phyloP scores from a whole-genome alignment of 2,797 vertebrate species.

The Cossypha heuglini region DNA sequence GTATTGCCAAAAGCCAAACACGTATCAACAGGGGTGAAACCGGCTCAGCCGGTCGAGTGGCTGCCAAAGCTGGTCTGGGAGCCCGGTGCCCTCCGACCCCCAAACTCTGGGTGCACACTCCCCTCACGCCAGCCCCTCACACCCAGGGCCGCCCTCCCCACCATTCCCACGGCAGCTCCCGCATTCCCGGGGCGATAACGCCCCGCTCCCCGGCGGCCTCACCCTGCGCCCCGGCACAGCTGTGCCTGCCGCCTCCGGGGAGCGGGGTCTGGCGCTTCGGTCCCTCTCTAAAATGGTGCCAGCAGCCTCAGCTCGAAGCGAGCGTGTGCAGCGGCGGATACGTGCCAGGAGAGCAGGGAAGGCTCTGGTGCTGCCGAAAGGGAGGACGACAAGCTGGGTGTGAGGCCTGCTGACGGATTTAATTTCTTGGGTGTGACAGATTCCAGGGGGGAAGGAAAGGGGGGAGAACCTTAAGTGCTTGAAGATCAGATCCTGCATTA shows the following conservation, averaged over 20 bases:
- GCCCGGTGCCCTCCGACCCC: neutral
- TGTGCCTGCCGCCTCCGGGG: neutral
- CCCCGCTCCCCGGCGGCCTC: too few species aligned
- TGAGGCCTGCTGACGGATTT: neutral
- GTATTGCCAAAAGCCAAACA: neutral
- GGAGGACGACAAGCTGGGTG: neutral
- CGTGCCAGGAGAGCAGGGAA: neutral
- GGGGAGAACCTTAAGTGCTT: neutral
- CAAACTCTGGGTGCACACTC: fast-evolving
- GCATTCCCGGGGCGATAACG: neutral
- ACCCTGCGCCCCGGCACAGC: too few species aligned
- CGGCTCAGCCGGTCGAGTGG: fast-evolving
- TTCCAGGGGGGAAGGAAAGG: neutral
- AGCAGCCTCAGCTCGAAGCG: fast-evolving
- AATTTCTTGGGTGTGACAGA: conserved; percentile 23
- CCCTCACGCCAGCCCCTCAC: neutral
- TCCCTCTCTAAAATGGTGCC: neutral
- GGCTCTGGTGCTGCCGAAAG: neutral
- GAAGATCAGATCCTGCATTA: neutral
- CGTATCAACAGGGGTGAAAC: fast-evolving
- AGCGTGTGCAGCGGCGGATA: neutral
- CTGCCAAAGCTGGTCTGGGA: neutral
- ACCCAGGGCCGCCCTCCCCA: too few species aligned
- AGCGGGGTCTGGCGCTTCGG: fast-evolving
- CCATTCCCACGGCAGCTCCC: neutral